Conservation (phyloP, 1,140 invertebrate genomes). For the Fopius arisanus region DNA sequence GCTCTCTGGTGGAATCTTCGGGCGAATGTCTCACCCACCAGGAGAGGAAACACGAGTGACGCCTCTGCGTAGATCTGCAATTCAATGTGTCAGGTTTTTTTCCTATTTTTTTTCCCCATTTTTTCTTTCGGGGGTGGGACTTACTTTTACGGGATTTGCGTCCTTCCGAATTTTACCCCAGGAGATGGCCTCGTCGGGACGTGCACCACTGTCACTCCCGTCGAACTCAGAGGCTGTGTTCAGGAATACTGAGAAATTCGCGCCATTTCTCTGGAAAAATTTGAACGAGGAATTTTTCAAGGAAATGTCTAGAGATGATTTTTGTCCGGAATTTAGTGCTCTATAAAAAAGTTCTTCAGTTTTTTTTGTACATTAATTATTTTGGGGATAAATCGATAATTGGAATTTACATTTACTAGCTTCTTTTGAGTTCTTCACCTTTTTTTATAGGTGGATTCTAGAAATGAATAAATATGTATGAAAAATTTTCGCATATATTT, state of each 20-base stretch:
- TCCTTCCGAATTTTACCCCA: conserved; percentile 97
- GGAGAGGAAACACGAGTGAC: conserved; percentile 91
- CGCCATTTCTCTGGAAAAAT: conserved; percentile 88
- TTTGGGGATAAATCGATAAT: no score
- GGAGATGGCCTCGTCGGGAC: conserved; percentile 97
- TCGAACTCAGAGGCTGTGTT: conserved; percentile 99
- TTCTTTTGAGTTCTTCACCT: no score
- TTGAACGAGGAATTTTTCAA: not conserved
- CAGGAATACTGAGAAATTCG: conserved; percentile 94
- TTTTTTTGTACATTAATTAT: no score
- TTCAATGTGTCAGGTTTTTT: conserved; percentile 26
- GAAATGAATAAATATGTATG: no score
- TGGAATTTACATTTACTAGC: no score
- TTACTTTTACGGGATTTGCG: conserved; percentile 90
- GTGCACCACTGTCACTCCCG: conserved; percentile 96
- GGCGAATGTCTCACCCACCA: conserved; percentile 97
- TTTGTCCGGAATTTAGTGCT: not conserved
- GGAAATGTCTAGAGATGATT: no score
- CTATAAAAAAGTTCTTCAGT: no score
- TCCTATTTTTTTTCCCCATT: not conserved
- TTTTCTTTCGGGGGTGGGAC: not conserved
- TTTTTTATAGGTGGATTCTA: no score
- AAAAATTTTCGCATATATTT: no score
- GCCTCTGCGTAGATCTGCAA: conserved; percentile 90
- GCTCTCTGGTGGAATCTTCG: conserved; percentile 56